A percentile compares a stretch with the other conserved stretches of the same genome.
These are phyloP conservation scores for Emydocephalus ijimae DNA, from an alignment of 2,113 vertebrate genomes.

Conservation along the genomic window DNA sequence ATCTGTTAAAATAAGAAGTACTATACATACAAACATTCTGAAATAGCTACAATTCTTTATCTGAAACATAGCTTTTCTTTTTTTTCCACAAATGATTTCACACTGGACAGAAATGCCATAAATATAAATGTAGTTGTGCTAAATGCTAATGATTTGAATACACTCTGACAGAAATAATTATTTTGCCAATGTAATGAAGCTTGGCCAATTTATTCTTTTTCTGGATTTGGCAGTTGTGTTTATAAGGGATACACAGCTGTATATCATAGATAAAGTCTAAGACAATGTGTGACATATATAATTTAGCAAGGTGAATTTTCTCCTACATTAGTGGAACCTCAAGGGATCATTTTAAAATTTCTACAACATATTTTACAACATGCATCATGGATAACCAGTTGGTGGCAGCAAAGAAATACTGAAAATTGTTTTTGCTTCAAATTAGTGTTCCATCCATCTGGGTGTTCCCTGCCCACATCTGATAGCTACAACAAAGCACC, in stretches of 20 bases:
- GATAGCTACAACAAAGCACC: not conserved
- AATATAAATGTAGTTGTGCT: not conserved
- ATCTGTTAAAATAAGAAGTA: not conserved
- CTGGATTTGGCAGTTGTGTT: not conserved
- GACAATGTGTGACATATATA: not conserved
- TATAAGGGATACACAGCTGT: conserved; percentile 1
- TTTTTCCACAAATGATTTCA: not conserved
- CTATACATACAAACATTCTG: not conserved
- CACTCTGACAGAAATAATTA: not conserved
- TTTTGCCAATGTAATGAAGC: not conserved
- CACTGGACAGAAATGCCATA: not conserved
- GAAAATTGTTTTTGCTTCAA: not conserved
- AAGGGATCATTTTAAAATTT: not conserved
- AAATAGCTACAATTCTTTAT: not conserved
- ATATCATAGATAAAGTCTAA: not conserved
- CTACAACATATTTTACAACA: not conserved
- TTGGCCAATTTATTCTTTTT: not conserved
- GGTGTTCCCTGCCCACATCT: not conserved
- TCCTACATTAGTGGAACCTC: not conserved
- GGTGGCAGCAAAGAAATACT: not conserved
- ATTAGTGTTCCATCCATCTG: not conserved
- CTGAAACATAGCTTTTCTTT: not conserved
- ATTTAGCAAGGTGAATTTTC: not conserved
- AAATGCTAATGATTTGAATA: not conserved
- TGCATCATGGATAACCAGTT: not conserved